A percentile compares a stretch with the other conserved stretches of the same genome.
Conservation (phyloP, 23 tunicate species). For the Diplosoma virens region DNA sequence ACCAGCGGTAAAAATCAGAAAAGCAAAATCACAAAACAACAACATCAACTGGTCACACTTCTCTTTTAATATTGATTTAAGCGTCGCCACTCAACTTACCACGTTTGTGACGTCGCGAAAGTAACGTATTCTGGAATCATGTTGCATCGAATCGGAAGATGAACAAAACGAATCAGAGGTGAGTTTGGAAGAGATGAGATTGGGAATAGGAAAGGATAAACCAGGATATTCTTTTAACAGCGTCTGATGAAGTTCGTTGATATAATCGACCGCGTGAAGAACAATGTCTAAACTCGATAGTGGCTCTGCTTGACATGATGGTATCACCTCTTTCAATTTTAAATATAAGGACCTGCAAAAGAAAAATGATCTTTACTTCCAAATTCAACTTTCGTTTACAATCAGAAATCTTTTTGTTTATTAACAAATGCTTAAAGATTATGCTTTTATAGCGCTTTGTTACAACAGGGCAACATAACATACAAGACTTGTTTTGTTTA, state of each 20-base stretch:
- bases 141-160: background rate
- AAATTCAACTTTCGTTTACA: no score
- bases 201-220: conserved; percentile 6
- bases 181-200: background rate
- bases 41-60: no score
- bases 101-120: conserved; percentile 51
- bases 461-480: no score
- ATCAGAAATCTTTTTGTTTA: no score
- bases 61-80: no score
- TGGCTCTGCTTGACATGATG: conserved; percentile 54
- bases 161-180: background rate
- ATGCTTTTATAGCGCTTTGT: background rate
- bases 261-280: conserved; percentile 76
- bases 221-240: conserved; percentile 40
- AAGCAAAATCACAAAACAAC: no score
- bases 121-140: conserved; percentile 5
- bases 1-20: no score
- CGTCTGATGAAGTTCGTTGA: conserved; percentile 66
- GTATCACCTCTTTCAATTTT: conserved; percentile 64
- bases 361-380: background rate
- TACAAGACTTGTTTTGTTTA: no score
- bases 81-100: no score
- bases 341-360: conserved; percentile 60
- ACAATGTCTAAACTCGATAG: conserved; percentile 74
- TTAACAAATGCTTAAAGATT: no score